These are phyloP conservation scores for Leptinotarsa peninsularis DNA, from an alignment of 2,888 invertebrate genomes.

Conservation along the genomic window DNA sequence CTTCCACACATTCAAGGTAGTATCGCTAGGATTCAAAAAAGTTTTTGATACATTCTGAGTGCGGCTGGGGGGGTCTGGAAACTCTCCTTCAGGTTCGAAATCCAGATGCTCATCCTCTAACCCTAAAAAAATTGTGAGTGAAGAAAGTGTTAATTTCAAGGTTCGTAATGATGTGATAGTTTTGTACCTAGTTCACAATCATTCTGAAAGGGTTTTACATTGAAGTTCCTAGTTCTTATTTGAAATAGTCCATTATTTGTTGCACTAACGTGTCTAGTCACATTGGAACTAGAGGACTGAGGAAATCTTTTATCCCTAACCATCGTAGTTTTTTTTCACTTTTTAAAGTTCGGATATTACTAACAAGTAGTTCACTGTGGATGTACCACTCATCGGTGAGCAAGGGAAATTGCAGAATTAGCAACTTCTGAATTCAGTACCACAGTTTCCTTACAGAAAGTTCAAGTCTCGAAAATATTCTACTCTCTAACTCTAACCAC, in stretches of 20 bases:
- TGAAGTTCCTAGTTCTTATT: not conserved
- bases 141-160: not conserved
- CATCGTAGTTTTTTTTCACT: not conserved
- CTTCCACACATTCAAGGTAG: not conserved
- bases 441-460: no score
- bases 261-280: not conserved
- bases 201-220: not conserved
- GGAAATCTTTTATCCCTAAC: not conserved
- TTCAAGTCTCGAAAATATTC: no score
- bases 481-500: no score
- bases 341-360: not conserved
- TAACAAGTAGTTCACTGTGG: no score
- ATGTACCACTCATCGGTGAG: no score
- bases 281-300: not conserved
- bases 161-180: not conserved
- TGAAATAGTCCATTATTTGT: constrained; percentile 7
- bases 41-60: constrained; percentile 10
- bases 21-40: constrained; percentile 13
- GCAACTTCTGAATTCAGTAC: no score
- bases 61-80: constrained; percentile 4
- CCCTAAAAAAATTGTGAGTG: constrained; percentile 6
- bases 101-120: constrained; percentile 39
- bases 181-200: not conserved
- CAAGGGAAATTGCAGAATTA: no score
- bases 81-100: constrained; percentile 39